These are phyloP conservation scores for Salarias fasciatus DNA, from an alignment of 2,797 vertebrate genomes.

Conservation along the genomic window DNA sequence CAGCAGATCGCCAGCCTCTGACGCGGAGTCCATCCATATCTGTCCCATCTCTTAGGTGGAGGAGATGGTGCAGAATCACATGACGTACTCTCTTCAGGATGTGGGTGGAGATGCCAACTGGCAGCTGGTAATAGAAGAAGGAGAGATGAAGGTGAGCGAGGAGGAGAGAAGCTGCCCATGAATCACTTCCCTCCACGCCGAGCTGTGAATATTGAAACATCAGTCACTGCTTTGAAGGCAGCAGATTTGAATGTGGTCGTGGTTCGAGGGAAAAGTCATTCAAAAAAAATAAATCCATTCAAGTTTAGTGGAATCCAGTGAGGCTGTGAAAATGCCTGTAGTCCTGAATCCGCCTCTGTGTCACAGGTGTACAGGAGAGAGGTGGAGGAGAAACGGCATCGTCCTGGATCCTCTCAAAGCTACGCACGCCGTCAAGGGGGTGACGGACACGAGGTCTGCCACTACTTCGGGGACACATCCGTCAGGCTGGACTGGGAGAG, in stretches of 20 bases:
- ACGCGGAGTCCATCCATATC: constrained; percentile 21
- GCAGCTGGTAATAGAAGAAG: constrained; percentile 98
- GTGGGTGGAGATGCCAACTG: constrained; percentile 98
- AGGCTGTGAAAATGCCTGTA: not conserved
- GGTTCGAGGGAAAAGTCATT: too few species aligned
- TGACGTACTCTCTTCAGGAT: constrained; percentile 97
- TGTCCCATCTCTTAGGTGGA: constrained; percentile 86
- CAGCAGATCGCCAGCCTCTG: not conserved
- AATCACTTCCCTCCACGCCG: constrained; percentile 39
- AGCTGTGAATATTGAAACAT: constrained; percentile 20
- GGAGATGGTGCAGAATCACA: constrained; percentile 96
- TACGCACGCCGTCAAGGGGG: constrained; percentile 94
- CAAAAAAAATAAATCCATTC: too few species aligned
- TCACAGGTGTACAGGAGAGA: constrained; percentile 95
- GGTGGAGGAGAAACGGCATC: constrained; percentile 97
- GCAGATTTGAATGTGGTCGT: too few species aligned
- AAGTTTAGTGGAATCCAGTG: not conserved
- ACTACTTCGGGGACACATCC: constrained; percentile 96
- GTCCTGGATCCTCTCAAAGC: constrained; percentile 98
- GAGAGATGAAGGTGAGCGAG: constrained; percentile 95
- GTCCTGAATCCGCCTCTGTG: not conserved
- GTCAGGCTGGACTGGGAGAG: constrained; percentile 98
- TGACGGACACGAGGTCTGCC: constrained; percentile 97
- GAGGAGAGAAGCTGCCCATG: constrained; percentile 10
- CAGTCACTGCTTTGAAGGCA: not conserved